Conservation (phyloP, 2,797 vertebrate species). For the Cottoperca gobio region DNA sequence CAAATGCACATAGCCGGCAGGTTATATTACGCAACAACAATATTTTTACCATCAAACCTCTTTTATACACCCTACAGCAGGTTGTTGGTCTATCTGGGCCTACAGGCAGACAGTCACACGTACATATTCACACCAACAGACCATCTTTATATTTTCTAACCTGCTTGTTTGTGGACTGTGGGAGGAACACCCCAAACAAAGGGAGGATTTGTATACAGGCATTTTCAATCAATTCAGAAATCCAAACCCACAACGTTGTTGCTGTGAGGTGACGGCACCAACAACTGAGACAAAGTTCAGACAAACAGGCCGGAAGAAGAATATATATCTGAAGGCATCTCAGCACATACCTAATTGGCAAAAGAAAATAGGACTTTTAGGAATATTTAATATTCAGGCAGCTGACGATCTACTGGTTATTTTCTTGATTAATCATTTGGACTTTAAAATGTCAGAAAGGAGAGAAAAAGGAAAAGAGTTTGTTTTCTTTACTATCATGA, state of each 20-base stretch:
- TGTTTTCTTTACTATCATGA: no score
- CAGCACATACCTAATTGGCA: background rate
- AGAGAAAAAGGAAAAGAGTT: background rate
- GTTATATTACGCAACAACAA: background rate
- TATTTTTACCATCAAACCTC: background rate
- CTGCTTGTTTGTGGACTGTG: background rate
- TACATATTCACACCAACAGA: background rate
- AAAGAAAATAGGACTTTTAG: background rate
- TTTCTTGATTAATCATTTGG: no score
- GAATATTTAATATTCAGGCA: background rate
- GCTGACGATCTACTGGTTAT: background rate
- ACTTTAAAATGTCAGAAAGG: no score
- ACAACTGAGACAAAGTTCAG: conserved; percentile 7
- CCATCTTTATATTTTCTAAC: background rate
- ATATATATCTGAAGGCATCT: background rate
- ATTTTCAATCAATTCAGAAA: conserved; percentile 10
- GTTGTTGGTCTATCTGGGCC: conserved; percentile 2
- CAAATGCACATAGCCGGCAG: background rate
- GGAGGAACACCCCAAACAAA: background rate
- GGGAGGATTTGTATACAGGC: background rate
- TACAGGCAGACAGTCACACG: background rate
- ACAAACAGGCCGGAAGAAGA: background rate
- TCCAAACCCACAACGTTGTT: conserved; percentile 5
- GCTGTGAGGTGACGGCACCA: background rate
- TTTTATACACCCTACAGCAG: background rate